Conservation (phyloP, 2,113 vertebrate genomes). For the Oncorhynchus mykiss region DNA sequence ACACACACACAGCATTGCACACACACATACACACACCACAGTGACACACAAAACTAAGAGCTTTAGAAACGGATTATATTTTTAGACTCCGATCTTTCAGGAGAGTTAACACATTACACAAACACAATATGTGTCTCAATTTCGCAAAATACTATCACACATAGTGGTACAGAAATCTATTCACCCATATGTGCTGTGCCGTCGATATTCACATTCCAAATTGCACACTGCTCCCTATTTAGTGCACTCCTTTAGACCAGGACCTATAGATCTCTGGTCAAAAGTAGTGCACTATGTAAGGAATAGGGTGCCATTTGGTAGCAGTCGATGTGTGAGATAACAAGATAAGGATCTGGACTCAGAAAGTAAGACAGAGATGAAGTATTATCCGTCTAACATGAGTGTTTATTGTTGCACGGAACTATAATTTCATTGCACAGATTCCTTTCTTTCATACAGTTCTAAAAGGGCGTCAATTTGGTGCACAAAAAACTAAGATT, state of each 20-base stretch:
- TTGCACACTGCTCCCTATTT: too few species aligned
- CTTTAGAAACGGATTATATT: neutral
- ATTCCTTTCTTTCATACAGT: neutral
- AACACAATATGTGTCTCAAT: neutral
- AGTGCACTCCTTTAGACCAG: too few species aligned
- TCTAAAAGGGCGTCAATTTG: too few species aligned
- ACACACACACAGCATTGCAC: constrained; percentile 2
- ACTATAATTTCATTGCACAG: neutral
- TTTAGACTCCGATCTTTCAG: constrained; percentile 14
- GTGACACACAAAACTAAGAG: neutral
- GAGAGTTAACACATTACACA: constrained; percentile 14
- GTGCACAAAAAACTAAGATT: too few species aligned
- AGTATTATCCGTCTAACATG: too few species aligned
- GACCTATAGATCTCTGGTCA: too few species aligned
- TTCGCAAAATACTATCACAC: neutral
- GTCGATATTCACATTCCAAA: neutral
- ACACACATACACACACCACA: constrained; percentile 16
- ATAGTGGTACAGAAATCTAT: neutral
- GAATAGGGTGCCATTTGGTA: too few species aligned
- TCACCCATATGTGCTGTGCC: neutral
- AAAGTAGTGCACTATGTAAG: too few species aligned
- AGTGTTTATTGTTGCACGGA: neutral
- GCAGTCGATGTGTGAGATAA: too few species aligned
- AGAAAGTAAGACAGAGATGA: too few species aligned
- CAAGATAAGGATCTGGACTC: too few species aligned